These are phyloP conservation scores for Onthophagus sagittarius DNA, from an alignment of 2,888 invertebrate genomes.

Conservation along the genomic window DNA sequence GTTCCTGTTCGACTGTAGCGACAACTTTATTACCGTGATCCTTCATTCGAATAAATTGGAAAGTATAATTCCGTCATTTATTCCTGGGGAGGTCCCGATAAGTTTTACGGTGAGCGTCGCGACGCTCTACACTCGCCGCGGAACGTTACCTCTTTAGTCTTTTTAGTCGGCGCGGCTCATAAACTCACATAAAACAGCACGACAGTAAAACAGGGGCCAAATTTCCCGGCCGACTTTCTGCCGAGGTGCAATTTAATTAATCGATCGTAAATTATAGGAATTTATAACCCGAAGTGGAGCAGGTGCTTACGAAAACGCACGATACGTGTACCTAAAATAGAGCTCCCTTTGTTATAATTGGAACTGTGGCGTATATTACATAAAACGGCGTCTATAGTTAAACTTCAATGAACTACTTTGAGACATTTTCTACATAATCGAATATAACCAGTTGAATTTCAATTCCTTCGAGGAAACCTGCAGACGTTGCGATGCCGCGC, in stretches of 20 bases:
- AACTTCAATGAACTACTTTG: no score
- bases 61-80: conserved; percentile 23
- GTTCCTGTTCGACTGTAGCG: conserved; percentile 7
- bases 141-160: conserved; percentile 6
- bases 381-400: no score
- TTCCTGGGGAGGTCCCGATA: conserved; percentile 20
- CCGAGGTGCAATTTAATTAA: conserved; percentile 22
- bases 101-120: conserved; percentile 6
- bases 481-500: not conserved
- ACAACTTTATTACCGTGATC: conserved; percentile 20
- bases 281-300: not conserved
- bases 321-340: not conserved
- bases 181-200: not conserved
- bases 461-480: not conserved
- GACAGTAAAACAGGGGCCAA: conserved; percentile 1
- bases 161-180: not conserved
- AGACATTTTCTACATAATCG: no score
- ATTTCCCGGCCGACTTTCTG: conserved; percentile 21
- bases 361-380: not conserved
- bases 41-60: conserved; percentile 22
- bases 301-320: conserved; percentile 4
- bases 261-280: conserved; percentile 17
- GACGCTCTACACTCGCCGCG: not conserved
- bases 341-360: not conserved
- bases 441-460: not conserved